These are phyloP conservation scores for Trichopria drosophilae DNA, from an alignment of 2,888 invertebrate genomes.

Conservation along the genomic window DNA sequence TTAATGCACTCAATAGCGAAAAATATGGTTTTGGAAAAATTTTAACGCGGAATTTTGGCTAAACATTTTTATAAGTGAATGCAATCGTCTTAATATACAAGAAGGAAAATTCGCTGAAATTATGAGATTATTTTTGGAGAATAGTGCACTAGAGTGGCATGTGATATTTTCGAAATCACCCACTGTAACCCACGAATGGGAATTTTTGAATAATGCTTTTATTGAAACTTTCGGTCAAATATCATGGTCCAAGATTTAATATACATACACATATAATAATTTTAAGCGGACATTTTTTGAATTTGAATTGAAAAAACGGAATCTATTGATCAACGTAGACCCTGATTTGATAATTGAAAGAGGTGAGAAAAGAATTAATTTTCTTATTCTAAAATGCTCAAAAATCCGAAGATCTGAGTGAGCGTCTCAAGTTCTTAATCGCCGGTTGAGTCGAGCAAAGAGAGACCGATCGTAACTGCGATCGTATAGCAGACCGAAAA, in stretches of 20 bases:
- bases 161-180: conserved; percentile 29
- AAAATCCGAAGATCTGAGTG: too few species aligned
- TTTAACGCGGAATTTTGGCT: too few species aligned
- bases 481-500: too few species aligned
- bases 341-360: conserved; percentile 27
- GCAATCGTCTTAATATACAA: conserved; percentile 27
- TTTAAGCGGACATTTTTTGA: conserved; percentile 35
- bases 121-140: conserved; percentile 35
- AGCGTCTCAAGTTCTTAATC: too few species aligned
- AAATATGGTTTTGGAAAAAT: conserved; percentile 33
- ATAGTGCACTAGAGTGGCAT: conserved; percentile 32
- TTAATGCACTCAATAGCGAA: conserved; percentile 20
- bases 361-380: too few species aligned
- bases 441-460: too few species aligned
- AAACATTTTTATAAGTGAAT: too few species aligned
- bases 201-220: conserved; percentile 35
- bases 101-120: conserved; percentile 31
- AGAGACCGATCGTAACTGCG: too few species aligned
- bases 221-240: conserved; percentile 33
- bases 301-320: conserved; percentile 37
- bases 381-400: too few species aligned
- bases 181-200: conserved; percentile 27
- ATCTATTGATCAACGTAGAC: conserved; percentile 33
- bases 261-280: conserved; percentile 34
- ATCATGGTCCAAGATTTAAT: conserved; percentile 35